These are phyloP conservation scores for Lepidurus arcticus DNA, from an alignment of 1,140 invertebrate genomes.

Conservation along the genomic window DNA sequence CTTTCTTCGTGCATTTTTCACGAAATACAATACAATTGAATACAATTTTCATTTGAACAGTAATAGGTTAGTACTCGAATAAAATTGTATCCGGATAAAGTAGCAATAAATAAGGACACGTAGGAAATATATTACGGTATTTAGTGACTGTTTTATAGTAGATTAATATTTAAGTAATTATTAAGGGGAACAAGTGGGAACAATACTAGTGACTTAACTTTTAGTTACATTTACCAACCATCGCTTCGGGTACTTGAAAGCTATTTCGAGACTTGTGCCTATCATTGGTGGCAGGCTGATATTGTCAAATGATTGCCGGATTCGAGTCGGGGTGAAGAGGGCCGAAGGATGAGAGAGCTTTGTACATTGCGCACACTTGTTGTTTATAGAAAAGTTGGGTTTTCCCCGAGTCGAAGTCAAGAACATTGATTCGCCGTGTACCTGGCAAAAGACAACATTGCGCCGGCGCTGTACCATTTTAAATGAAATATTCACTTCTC, in stretches of 20 bases:
- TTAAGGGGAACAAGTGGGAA: no score
- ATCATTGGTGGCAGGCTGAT: background rate
- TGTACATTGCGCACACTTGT: conserved; percentile 8
- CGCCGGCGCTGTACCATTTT: background rate
- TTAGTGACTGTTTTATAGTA: no score
- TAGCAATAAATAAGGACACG: no score
- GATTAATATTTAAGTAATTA: no score
- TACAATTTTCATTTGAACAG: no score
- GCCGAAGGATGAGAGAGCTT: background rate
- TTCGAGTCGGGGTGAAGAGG: background rate
- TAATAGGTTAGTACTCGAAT: no score
- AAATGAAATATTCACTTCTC: background rate
- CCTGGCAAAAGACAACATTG: background rate
- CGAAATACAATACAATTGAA: no score
- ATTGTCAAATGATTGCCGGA: background rate
- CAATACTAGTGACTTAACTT: no score
- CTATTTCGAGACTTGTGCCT: background rate
- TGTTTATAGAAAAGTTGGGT: background rate
- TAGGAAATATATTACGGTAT: no score
- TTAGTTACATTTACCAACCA: no score
- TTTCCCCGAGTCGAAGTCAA: background rate
- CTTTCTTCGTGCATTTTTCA: background rate
- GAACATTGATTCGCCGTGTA: conserved; percentile 1
- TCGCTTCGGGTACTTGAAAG: no score
- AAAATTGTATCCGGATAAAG: no score